These are phyloP conservation scores for Rutpela maculata DNA, from an alignment of 2,888 invertebrate genomes.

Conservation along the genomic window DNA sequence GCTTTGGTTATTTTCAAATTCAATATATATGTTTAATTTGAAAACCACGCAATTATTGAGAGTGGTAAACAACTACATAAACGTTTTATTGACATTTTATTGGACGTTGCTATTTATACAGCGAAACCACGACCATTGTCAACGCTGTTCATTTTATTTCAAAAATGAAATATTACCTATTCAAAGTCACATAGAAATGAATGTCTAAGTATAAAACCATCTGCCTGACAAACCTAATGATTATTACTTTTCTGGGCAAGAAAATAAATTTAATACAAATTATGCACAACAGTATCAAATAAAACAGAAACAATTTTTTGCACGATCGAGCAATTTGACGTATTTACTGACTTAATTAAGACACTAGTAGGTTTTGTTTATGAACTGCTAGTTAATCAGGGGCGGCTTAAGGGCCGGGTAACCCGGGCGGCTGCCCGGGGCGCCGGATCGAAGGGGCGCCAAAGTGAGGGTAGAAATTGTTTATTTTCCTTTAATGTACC, in stretches of 20 bases:
- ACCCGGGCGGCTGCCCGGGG: too few species aligned
- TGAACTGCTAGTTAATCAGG: too few species aligned
- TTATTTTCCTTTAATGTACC: too few species aligned
- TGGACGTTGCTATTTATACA: neutral
- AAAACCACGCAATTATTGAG: neutral
- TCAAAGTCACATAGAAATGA: neutral
- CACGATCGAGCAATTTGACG: too few species aligned
- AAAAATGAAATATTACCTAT: neutral
- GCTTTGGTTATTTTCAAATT: neutral
- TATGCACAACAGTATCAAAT: neutral
- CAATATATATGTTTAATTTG: neutral
- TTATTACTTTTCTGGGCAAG: neutral
- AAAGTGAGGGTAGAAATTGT: too few species aligned
- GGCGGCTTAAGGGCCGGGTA: too few species aligned
- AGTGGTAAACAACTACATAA: neutral
- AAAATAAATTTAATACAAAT: neutral
- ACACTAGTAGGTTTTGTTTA: too few species aligned
- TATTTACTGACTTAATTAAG: too few species aligned
- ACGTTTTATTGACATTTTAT: neutral
- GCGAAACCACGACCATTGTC: neutral
- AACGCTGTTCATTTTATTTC: slow-evolving; percentile 4
- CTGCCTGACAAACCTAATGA: neutral
- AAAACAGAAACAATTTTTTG: too few species aligned
- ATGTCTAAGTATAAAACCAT: neutral
- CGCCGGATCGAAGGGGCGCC: too few species aligned